Base-by-base conservation (phyloP, 2,797 vertebrate species). In the Erethizon dorsatum region DNA sequence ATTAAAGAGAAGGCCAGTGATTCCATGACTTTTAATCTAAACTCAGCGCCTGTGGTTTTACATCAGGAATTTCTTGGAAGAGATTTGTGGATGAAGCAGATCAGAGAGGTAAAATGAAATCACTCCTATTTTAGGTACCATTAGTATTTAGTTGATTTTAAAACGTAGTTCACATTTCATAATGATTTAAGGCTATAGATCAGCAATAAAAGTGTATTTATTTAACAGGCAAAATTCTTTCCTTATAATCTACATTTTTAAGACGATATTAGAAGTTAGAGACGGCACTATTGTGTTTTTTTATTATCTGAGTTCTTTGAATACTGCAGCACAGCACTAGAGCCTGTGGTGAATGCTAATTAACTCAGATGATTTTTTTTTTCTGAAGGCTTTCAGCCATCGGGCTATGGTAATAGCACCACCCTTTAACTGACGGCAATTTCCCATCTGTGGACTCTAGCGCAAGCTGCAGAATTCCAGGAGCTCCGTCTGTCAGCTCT, bases 41-140 rank as follows among this genome's bases (percentile, higher is more conserved):
- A 99, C 98, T 99, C 99, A 77, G 99, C 99, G 92, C 99, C 99
- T 37, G 99, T 99, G 88, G 95, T 99, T 92, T 99, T 99, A 94
- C 99, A 99, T 98, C 99, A 99, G 85, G 99, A 99, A 97, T 98
- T 99, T 75, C 97, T 99, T 88, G 99, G 99, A 96, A 98, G 98
- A 97, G 99, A 99, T 86, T 97, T 97, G 20, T 99, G 99, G 99
- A 98, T 98, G 88, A 99, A 99, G 84, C 99, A 99, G 98, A 98
- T 99, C 86, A 98, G 99, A 98, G 99, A 99, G 99, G 99, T 99
- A 98, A 98, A 93, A 88, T 88, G 75, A 94, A 94, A 95, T 97
- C 94, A 33, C 31, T 84, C 69, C 37, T 84, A 9, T 90, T 84
- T 97, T 89, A 75, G 18, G 57, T 86, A 45, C 22, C 24, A 14